Conservation (phyloP, 1,140 invertebrate species). For the Temnothorax nylanderi region DNA sequence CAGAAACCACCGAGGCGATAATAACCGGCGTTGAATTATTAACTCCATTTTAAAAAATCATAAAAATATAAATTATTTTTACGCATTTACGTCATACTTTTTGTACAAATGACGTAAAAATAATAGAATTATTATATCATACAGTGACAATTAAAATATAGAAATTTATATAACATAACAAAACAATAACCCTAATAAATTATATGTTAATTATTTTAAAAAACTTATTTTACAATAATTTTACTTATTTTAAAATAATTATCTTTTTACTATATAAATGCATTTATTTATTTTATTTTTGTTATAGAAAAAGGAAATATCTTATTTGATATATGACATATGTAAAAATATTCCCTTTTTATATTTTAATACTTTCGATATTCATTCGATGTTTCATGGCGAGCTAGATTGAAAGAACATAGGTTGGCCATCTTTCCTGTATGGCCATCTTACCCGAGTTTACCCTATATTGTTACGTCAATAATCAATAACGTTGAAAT, state of each 20-base stretch:
- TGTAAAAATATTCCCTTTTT: neutral
- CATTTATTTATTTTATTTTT: neutral
- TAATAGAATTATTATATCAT: neutral
- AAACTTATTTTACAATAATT: too few relatives aligned
- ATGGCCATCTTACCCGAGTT: too few relatives aligned
- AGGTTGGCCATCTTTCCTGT: too few relatives aligned
- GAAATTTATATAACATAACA: neutral
- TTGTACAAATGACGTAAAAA: neutral
- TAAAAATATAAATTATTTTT: conserved; percentile 4
- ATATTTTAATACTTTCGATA: neutral
- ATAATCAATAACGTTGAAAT: conserved; percentile 10
- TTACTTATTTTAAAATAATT: neutral
- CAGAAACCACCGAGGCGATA: neutral
- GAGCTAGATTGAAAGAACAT: too few relatives aligned
- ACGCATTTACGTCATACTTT: neutral
- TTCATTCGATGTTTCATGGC: neutral
- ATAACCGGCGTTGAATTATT: conserved; percentile 17
- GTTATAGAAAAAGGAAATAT: neutral
- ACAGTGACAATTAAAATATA: neutral
- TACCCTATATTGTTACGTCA: too few relatives aligned
- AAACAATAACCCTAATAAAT: neutral
- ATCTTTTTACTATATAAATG: neutral
- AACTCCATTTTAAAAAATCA: neutral
- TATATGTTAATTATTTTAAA: neutral
- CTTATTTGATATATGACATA: neutral